Conservation (phyloP, 2,797 vertebrate species). For the Malurus splendens region DNA sequence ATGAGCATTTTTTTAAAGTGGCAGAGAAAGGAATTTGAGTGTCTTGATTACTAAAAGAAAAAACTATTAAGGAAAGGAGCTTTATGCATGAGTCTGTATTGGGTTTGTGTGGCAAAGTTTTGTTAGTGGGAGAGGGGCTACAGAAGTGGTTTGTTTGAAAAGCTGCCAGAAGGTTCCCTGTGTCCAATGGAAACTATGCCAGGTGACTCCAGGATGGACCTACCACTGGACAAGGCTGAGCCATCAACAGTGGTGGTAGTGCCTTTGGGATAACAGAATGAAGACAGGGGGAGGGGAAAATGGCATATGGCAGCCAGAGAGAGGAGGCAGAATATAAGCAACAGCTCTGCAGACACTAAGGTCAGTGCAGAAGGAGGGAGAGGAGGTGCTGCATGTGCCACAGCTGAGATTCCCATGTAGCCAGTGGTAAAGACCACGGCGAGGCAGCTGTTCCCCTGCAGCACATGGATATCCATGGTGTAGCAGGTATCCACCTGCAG, state of each 20-base stretch:
- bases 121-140: neutral
- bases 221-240: neutral
- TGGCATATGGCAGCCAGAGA: neutral
- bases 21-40: neutral
- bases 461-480: no score
- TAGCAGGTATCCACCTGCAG: neutral
- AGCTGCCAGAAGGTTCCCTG: neutral
- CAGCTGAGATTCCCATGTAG: neutral
- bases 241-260: neutral
- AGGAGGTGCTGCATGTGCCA: neutral
- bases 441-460: neutral
- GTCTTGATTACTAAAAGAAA: neutral
- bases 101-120: neutral
- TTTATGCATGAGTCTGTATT: neutral
- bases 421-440: neutral
- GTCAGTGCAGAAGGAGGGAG: neutral
- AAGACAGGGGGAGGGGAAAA: fast-evolving
- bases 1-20: neutral
- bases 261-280: neutral
- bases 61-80: neutral
- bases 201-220: neutral
- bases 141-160: neutral
- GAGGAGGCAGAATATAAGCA: neutral
- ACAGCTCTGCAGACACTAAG: neutral
- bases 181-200: neutral